A percentile compares a stretch with the other conserved stretches of the same genome.
Conservation (phyloP, 2,888 invertebrate genomes). For the Rotaria macrura region DNA sequence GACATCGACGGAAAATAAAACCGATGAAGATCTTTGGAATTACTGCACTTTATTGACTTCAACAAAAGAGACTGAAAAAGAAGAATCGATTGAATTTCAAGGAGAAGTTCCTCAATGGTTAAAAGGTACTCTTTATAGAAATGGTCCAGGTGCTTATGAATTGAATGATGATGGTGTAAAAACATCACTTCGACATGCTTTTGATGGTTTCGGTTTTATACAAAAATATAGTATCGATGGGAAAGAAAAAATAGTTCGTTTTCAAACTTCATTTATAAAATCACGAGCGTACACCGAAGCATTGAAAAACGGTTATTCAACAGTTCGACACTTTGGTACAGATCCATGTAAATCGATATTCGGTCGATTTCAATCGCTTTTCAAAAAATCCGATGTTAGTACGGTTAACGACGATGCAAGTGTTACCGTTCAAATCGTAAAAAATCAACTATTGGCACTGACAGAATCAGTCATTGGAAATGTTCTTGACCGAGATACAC, state of each 20-base stretch:
- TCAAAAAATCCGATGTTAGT: not conserved
- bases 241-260: not conserved
- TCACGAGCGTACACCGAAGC: not conserved
- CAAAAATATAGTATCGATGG: not conserved
- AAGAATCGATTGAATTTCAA: not conserved
- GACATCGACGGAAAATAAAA: too few relatives aligned
- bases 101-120: not conserved
- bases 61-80: not conserved
- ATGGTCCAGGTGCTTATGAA: not conserved
- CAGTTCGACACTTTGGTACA: not conserved
- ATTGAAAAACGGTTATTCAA: not conserved
- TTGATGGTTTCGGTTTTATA: not conserved
- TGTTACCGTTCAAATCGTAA: too few relatives aligned
- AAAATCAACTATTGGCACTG: too few relatives aligned
- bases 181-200: not conserved
- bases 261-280: not conserved
- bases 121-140: conserved; percentile 6
- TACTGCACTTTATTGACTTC: not conserved
- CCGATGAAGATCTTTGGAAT: not conserved
- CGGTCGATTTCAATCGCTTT: not conserved
- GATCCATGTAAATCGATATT: not conserved
- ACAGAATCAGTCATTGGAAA: too few relatives aligned
- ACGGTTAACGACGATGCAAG: not conserved
- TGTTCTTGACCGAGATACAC: too few relatives aligned
- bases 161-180: not conserved